Percentiles rank a stretch among this genome's conserved stretches.
phyloP scores from a whole-genome alignment of 2,888 invertebrate species.

The Aproaerema taeniolella region DNA sequence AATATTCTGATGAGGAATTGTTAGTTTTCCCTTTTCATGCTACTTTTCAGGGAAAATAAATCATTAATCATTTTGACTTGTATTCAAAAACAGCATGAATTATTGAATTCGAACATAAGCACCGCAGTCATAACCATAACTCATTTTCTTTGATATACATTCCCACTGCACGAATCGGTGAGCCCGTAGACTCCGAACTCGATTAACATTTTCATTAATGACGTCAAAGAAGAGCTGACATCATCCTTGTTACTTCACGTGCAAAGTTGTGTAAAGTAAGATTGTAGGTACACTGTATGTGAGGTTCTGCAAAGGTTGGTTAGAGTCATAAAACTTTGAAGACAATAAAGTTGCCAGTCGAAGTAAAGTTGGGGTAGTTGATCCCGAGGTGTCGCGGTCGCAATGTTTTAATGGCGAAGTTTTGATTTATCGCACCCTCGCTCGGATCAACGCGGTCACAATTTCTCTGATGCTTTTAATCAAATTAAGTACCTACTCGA shows the following conservation, averaged over 20 bases:
- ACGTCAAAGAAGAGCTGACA: neutral
- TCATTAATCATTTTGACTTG: conserved; percentile 17
- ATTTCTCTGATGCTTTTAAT: conserved; percentile 51
- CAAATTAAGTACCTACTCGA: conserved; percentile 35
- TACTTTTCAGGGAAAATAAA: conserved; percentile 7
- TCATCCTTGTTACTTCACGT: conserved; percentile 1
- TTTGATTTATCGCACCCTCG: conserved; percentile 55
- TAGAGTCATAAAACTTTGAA: conserved; percentile 51
- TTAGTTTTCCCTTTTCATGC: conserved; percentile 7
- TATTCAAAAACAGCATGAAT: conserved; percentile 14
- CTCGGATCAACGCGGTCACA: conserved; percentile 38
- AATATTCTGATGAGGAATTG: no score
- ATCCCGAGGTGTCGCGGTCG: conserved; percentile 53
- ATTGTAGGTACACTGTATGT: conserved; percentile 21
- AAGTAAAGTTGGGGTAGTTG: conserved; percentile 53
- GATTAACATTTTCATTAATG: neutral
- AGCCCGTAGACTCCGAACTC: neutral
- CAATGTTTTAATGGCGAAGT: conserved; percentile 38
- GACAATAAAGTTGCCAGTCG: conserved; percentile 54
- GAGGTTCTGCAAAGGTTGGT: conserved; percentile 39
- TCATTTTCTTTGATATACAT: conserved; percentile 4
- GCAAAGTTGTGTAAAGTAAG: no score
- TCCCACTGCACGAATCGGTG: neutral
- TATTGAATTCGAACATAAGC: conserved; percentile 15
- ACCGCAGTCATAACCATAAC: conserved; percentile 4